Evolutionary conservation across 2,888 invertebrate species (phyloP), one percentile per base, ranked within the genome.

Genomic region (Drosophila dives): DNA sequence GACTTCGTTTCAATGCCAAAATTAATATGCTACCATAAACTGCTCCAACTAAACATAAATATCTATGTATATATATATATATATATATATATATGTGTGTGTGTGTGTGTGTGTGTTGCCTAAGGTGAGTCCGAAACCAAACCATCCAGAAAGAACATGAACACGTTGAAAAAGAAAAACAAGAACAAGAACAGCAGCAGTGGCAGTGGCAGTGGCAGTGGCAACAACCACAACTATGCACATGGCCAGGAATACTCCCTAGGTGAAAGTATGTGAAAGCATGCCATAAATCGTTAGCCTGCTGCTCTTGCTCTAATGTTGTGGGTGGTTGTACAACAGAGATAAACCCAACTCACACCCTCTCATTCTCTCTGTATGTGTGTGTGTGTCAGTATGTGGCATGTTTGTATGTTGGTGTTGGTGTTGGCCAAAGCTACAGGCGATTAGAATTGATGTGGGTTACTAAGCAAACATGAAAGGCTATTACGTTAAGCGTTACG

Each of bases 391-490:
- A 54, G 64, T 56, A 60, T 65, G 48, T 40, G 60, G 45, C 45
- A 45, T 50, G 36, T 51, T 48, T 59, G 55, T 40, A 29, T 34
- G 42, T 54, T 50, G 63, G 72, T 55, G 66, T 58, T 75, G 73
- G 67, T 66, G 66, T 65, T 50, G 64, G 84, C 76, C 54, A 74
- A 55, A 72, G 74, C 88, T 78, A 72, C 83, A 72, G 80, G 88
- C 86, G 87, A 89, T 90, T 90, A 83, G 90, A 88, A 87, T 88
- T 87, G 87, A 87, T 87, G 87, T 88, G 88, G 87, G 87, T 89
- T 87, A 86, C 90, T 88, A 81, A 88, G 88, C 88, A 87, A 89
- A 90, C 87, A 87, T 90, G 86, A 87, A 87, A 90, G 85, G 90
- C 86, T 87, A 87, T 89, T 89, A 87, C 88, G 83, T 80, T 87